A percentile compares a stretch with the other conserved stretches of the same genome.
Conservation (phyloP, 2,888 invertebrate species). For the Spisula solida region DNA sequence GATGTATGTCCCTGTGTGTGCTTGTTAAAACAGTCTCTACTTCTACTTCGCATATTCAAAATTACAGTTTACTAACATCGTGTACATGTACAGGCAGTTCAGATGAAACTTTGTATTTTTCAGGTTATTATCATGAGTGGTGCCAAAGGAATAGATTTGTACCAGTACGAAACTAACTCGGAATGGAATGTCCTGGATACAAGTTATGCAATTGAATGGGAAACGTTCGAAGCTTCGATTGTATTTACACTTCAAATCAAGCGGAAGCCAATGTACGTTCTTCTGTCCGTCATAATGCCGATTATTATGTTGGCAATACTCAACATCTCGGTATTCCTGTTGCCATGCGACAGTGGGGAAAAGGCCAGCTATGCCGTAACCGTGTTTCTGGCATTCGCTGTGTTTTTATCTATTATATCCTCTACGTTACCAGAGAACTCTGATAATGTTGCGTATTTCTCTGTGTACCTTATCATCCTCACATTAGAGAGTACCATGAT, state of each 20-base stretch:
- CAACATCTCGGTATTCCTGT: conserved; percentile 62
- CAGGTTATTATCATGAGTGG: conserved; percentile 53
- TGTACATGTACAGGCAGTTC: too few species aligned
- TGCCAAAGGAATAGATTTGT: conserved; percentile 44
- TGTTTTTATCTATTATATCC: conserved; percentile 60
- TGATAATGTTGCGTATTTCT: conserved; percentile 55
- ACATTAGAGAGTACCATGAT: conserved; percentile 55
- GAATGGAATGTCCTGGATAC: conserved; percentile 57
- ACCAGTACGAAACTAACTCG: conserved; percentile 49
- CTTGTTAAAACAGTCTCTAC: too few species aligned
- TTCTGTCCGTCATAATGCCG: conserved; percentile 68
- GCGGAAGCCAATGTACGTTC: conserved; percentile 66
- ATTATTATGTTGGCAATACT: conserved; percentile 63
- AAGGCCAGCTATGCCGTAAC: conserved; percentile 63
- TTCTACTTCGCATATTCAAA: too few species aligned
- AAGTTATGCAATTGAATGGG: conserved; percentile 19
- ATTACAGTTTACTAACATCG: too few species aligned
- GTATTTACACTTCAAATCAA: conserved; percentile 53
- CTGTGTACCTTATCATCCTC: conserved; percentile 58
- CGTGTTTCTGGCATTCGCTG: conserved; percentile 64
- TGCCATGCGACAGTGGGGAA: conserved; percentile 66
- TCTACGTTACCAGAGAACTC: conserved; percentile 58
- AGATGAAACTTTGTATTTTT: neutral
- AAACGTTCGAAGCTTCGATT: conserved; percentile 44
- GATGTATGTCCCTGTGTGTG: too few species aligned